Evolutionary conservation across 2,888 invertebrate species (phyloP).

Genomic region (Neoscelio sp.): DNA sequence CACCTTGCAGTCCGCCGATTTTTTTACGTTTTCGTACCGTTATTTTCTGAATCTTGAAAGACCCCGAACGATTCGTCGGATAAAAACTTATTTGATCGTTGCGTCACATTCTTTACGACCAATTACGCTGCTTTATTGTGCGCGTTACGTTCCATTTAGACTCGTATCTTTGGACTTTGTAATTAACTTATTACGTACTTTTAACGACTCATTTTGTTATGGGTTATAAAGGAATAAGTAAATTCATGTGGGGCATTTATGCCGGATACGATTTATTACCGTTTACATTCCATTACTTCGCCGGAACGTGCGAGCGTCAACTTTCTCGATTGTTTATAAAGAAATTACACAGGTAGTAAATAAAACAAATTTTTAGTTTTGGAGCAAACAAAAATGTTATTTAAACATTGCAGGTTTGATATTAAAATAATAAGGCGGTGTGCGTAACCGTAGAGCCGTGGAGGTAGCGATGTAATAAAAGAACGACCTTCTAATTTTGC

Average conservation of each 20-base stretch:
- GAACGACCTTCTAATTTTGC: too few species aligned
- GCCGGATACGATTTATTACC: slow-evolving; percentile 23
- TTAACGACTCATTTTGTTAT: slow-evolving; percentile 39
- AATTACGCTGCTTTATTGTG: slow-evolving; percentile 4
- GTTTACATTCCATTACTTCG: too few species aligned
- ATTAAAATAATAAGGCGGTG: too few species aligned
- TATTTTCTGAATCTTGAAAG: not conserved
- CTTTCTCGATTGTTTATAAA: too few species aligned
- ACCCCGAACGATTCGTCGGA: not conserved
- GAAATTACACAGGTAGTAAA: too few species aligned
- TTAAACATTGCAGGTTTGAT: too few species aligned
- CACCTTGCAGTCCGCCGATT: slow-evolving; percentile 8
- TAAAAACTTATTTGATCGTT: slow-evolving; percentile 19
- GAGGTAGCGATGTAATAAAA: too few species aligned
- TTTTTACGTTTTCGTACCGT: not conserved
- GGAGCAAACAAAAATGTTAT: too few species aligned
- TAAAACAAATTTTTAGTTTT: too few species aligned
- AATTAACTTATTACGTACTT: slow-evolving; percentile 51
- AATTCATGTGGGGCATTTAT: slow-evolving; percentile 24
- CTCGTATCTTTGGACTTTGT: not conserved
- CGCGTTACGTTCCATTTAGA: not conserved
- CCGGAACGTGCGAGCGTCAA: too few species aligned
- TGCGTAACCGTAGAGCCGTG: too few species aligned
- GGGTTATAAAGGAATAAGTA: slow-evolving; percentile 38
- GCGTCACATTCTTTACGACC: slow-evolving; percentile 10